phyloP scores from a whole-genome alignment of 2,113 vertebrate genomes.

The Pterocles gutturalis region DNA sequence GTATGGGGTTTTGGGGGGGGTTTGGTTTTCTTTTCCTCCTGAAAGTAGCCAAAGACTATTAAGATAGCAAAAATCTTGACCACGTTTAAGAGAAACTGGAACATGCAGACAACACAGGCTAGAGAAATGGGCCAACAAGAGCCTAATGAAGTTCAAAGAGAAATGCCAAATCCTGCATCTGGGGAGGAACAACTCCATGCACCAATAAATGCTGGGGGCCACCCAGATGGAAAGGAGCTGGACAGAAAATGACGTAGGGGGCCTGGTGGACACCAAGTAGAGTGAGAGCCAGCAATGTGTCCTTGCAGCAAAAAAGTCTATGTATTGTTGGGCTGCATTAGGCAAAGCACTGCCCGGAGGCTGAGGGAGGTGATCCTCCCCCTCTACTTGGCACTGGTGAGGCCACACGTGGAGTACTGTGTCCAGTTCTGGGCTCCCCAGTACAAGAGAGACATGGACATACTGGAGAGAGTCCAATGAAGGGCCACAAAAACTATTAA shows the following conservation, averaged over 20 bases:
- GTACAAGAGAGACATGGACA: background rate
- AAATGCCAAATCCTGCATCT: background rate
- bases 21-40: background rate
- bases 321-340: background rate
- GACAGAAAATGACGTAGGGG: background rate
- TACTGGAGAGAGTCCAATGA: background rate
- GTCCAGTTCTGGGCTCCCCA: background rate
- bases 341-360: background rate
- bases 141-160: background rate
- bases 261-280: background rate
- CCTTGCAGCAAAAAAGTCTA: background rate
- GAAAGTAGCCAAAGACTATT: background rate
- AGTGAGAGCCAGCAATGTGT: background rate
- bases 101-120: background rate
- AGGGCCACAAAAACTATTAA: background rate
- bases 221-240: background rate
- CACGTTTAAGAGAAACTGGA: background rate
- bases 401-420: background rate
- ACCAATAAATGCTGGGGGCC: background rate
- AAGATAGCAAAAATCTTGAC: constrained; percentile 11
- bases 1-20: background rate
- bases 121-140: background rate
- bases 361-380: background rate
- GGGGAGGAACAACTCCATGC: background rate
- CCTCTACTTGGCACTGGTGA: background rate